These are phyloP conservation scores for Pachyramphus minor DNA, from an alignment of 2,113 vertebrate species.

Conservation along the genomic window DNA sequence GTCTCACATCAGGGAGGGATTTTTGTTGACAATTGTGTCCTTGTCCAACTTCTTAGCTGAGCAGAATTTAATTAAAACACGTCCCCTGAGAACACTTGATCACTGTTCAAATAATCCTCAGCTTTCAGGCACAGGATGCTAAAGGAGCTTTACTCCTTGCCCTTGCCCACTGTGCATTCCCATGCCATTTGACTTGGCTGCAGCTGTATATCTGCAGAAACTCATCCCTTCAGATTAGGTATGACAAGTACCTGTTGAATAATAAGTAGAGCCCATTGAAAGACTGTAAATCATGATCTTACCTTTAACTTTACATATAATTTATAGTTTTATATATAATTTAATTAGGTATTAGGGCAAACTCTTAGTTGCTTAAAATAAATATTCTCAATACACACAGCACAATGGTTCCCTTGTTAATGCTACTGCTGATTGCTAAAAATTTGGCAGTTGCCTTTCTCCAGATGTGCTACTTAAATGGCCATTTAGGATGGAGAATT, in stretches of 20 bases:
- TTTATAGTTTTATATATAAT: background rate
- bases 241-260: background rate
- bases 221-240: background rate
- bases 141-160: background rate
- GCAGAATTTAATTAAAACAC: slow-evolving; percentile 42
- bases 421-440: background rate
- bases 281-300: background rate
- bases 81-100: slow-evolving; percentile 35
- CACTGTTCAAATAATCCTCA: background rate
- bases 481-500: background rate
- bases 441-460: slow-evolving; percentile 25
- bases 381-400: background rate
- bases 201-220: slow-evolving; percentile 21
- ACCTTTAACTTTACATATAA: background rate
- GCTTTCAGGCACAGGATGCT: background rate
- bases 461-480: slow-evolving; percentile 37
- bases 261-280: background rate
- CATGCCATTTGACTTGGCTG: background rate
- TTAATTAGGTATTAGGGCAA: background rate
- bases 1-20: background rate
- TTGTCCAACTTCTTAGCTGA: slow-evolving; percentile 32
- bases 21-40: slow-evolving; percentile 8
- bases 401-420: slow-evolving; percentile 18
- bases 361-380: background rate
- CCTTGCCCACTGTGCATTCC: background rate